Base-by-base conservation (phyloP, 2,797 vertebrate species). In the Alectoris magna region DNA sequence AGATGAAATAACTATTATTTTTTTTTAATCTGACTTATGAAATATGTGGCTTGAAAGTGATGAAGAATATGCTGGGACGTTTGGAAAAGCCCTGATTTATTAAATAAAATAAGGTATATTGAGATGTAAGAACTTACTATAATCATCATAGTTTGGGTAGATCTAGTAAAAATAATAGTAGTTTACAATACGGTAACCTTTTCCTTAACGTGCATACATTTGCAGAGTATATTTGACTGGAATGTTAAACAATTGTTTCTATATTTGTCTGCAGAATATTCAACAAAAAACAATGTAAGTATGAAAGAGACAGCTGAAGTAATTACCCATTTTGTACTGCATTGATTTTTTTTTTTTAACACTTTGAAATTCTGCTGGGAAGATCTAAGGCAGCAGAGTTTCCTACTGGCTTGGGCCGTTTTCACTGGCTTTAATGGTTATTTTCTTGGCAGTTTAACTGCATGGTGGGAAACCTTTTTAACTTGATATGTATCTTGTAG, bases 221-320 rank as follows among this genome's bases (percentile, higher is more conserved):
- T 99, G 96, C 98, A 98, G 96, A 99, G 98, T 71, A 98, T 99
- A 97, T 99, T 99, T 96, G 99, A 99, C 96, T 99, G 99, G 99
- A 99, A 99, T 59, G 99, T 99, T 38, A 99, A 99, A 96, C 98
- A 99, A 84, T 98, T 99, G 82, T 99, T 99, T 96, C 98, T 99
- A 36, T 99, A 99, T 94, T 98, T 99, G 92, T 99, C 99, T 85
- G 98, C 98, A 97, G 93, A 97, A 98, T 97, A 98, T 96, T 97
- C 98, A 83, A 98, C 98, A 2, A 98, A 97, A 97, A 98, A 98
- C 96, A 99, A 99, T 91, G 98, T 99, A 98, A 98, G 98, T 98
- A 97, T 92, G 19, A 71, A 79, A 89, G 82, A 81, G 62, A 86
- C 63, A 68, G 51, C 48, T 58, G 36, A 86, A 84, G 51, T 14